Conservation (phyloP, 2,888 invertebrate genomes). For the Xanthorhoe spadicearia region DNA sequence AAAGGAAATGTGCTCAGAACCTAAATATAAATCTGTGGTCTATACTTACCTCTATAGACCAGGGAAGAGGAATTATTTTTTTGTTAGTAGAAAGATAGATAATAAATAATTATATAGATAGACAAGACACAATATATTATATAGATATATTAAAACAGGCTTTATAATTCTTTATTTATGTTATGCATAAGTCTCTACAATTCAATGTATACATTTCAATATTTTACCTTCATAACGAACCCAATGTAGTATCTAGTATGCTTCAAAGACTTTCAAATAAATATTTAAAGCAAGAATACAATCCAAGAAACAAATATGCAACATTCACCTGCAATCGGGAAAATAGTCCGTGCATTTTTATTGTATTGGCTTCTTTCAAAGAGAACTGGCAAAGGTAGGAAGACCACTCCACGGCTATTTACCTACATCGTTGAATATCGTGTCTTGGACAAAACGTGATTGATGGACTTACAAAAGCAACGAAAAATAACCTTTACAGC, state of each 20-base stretch:
- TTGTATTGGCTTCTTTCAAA: slow-evolving; percentile 17
- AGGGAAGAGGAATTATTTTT: too few species aligned
- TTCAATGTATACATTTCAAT: not conserved
- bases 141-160: not conserved
- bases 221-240: not conserved
- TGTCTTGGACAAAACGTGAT: slow-evolving; percentile 34
- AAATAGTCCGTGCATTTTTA: slow-evolving; percentile 9
- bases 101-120: too few species aligned
- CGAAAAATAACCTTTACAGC: slow-evolving; percentile 19
- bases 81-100: too few species aligned
- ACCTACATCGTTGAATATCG: slow-evolving; percentile 33
- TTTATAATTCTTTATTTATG: not conserved
- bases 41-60: too few species aligned
- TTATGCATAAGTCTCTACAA: not conserved
- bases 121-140: too few species aligned
- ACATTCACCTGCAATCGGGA: not conserved
- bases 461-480: slow-evolving; percentile 33
- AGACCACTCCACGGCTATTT: slow-evolving; percentile 31
- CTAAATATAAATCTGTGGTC: too few species aligned
- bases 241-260: not conserved
- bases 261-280: not conserved
- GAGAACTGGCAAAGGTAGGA: slow-evolving; percentile 16
- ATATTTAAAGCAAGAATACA: not conserved
- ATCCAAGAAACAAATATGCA: not conserved
- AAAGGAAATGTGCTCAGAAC: too few species aligned